phyloP scores from a whole-genome alignment of 2,888 invertebrate genomes.

The Noctua fimbriata region DNA sequence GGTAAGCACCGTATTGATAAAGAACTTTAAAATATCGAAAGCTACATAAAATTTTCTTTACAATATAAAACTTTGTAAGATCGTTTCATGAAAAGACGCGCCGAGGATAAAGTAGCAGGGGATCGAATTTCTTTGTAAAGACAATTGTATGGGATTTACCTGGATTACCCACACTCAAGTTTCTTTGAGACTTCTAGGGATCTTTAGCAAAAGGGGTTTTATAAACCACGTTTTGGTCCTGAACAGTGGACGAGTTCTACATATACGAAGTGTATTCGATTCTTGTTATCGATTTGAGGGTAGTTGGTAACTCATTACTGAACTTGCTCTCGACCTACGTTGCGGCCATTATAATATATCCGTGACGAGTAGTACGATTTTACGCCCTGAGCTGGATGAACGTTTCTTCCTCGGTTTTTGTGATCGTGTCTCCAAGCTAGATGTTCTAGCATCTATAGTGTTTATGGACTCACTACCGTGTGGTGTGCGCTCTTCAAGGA shows the following conservation, averaged over 20 bases:
- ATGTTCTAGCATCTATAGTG: too few species aligned
- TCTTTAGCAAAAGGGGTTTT: neutral
- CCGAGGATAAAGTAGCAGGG: constrained; percentile 6
- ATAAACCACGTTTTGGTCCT: neutral
- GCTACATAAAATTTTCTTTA: constrained; percentile 2
- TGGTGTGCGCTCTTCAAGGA: too few species aligned
- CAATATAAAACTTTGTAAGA: constrained; percentile 37
- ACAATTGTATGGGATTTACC: constrained; percentile 51
- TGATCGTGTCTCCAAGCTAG: too few species aligned
- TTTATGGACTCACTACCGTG: too few species aligned
- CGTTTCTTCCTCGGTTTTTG: too few species aligned
- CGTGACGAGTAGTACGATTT: too few species aligned
- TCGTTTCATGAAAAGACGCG: constrained; percentile 3
- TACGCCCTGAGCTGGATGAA: too few species aligned
- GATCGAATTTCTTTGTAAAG: constrained; percentile 44
- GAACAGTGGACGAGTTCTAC: neutral
- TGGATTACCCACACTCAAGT: constrained; percentile 42
- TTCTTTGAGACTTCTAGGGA: constrained; percentile 12
- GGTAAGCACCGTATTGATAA: neutral
- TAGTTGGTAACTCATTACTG: too few species aligned
- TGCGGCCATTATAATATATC: too few species aligned
- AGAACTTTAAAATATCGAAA: neutral
- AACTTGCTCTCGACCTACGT: too few species aligned
- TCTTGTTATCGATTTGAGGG: too few species aligned
- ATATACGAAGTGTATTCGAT: neutral